phyloP scores from a whole-genome alignment of 2,888 invertebrate genomes.

The Aphidius colemani region DNA sequence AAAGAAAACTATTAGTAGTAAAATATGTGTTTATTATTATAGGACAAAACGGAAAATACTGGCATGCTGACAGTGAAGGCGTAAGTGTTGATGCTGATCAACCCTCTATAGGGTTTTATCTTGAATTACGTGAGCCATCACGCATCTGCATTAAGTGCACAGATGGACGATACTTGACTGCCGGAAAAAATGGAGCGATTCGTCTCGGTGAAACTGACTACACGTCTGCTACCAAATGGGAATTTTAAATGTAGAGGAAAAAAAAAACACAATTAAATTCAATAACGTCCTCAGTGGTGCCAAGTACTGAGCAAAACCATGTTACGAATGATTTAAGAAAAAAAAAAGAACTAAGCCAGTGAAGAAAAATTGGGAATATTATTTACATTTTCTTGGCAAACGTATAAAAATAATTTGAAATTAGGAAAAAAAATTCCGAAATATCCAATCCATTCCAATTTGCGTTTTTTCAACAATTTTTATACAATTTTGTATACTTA shows the following conservation, averaged over 20 bases:
- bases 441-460: too few species aligned
- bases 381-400: too few species aligned
- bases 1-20: too few species aligned
- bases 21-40: constrained; percentile 40
- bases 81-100: constrained; percentile 84
- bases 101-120: constrained; percentile 82
- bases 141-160: constrained; percentile 85
- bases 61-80: constrained; percentile 88
- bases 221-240: constrained; percentile 88
- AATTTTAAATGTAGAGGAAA: constrained; percentile 69
- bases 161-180: constrained; percentile 79
- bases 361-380: too few species aligned
- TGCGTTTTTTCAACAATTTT: too few species aligned
- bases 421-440: too few species aligned
- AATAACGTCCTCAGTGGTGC: not conserved
- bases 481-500: too few species aligned
- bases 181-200: constrained; percentile 91
- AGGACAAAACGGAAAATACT: constrained; percentile 93
- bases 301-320: constrained; percentile 1
- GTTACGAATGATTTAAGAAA: too few species aligned
- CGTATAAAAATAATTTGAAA: too few species aligned
- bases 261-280: constrained; percentile 8
- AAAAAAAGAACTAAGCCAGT: too few species aligned
- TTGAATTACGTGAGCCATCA: constrained; percentile 92
- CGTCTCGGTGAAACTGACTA: constrained; percentile 80